Percentiles rank a stretch among this genome's conserved stretches.
These are phyloP conservation scores for Parazoanthus atlanticus DNA, from an alignment of 92 coral and sea anemone species.

Conservation along the genomic window DNA sequence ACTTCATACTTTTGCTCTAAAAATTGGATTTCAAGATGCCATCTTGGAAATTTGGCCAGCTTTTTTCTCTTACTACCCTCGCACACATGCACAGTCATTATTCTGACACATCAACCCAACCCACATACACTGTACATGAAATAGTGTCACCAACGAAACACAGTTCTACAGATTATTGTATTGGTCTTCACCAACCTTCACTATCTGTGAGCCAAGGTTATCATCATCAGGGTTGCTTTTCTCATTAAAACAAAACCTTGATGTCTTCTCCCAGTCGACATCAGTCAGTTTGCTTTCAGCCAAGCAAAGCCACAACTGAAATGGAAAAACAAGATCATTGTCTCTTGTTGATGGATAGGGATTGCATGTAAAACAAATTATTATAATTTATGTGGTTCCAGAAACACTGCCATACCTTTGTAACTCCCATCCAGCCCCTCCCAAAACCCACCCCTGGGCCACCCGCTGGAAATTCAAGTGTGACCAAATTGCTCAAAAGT, in stretches of 20 bases:
- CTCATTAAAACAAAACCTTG: constrained; percentile 93
- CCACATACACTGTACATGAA: too few relatives aligned
- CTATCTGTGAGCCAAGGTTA: constrained; percentile 95
- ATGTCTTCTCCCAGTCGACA: constrained; percentile 94
- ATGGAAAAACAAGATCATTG: not conserved
- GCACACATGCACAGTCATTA: too few relatives aligned
- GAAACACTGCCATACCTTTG: too few relatives aligned
- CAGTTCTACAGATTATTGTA: not conserved
- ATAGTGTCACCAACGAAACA: not conserved
- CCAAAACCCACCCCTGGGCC: too few relatives aligned
- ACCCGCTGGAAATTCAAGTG: too few relatives aligned
- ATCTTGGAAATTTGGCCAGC: too few relatives aligned
- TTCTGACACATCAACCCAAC: too few relatives aligned
- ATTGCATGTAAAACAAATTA: not conserved
- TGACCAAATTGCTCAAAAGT: too few relatives aligned
- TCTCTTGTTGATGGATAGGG: not conserved
- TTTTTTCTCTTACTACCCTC: too few relatives aligned
- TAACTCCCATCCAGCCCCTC: too few relatives aligned
- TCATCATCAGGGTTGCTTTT: constrained; percentile 99
- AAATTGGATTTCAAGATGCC: too few relatives aligned
- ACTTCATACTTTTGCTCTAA: too few relatives aligned
- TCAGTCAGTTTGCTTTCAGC: constrained; percentile 92
- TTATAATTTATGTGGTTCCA: not conserved
- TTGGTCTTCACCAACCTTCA: constrained; percentile 65
- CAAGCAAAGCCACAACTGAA: constrained; percentile 91